Evolutionary conservation across 1,140 invertebrate genomes (phyloP), one percentile per base, ranked within the genome.

Genomic region (Theocolax elegans): DNA sequence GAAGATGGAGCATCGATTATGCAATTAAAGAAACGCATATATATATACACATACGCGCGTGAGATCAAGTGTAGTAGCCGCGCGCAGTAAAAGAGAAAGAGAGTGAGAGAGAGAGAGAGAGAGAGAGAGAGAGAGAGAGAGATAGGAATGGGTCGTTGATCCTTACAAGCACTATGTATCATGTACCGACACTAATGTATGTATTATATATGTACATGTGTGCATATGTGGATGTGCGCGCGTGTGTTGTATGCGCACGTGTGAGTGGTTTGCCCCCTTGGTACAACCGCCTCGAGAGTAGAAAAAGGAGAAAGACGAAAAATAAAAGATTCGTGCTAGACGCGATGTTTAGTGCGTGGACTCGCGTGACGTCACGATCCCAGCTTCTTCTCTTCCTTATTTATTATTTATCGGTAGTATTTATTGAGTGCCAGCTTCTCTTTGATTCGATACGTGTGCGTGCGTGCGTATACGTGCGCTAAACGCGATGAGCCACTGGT

Each of bases 101-200:
- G n/a, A n/a, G n/a, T n/a, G n/a, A n/a, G n/a, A n/a, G n/a, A n/a
- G n/a, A n/a, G n/a, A n/a, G n/a, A n/a, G n/a, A n/a, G n/a, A 2
- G 49, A 19, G 1, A 49, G 13, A 23, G 6, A 23, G 23, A 23
- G 46, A 23, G 23, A 63, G 29, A 48, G 21, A 49, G 81, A 79
- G 88, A 89, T 74, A 89, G 87, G 40, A 86, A 87, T 78, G 87
- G 89, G 77, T 90, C 89, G 78, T 89, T 89, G 49, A 90, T 87
- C 80, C 88, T 27, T 88, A 72, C 66, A 84, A 85, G 74, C 87
- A 89, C 73, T 73, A 44, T 53, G 54, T 40, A 38, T 54, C 15
- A 38, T 38, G 56, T 46, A 38, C 40, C 40, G 54, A 46, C 56
- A 29, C 71, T 51, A 51, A 53, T 64, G 27, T 15, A 53, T 17